These are phyloP conservation scores for Agrypnia vestita DNA, from an alignment of 1,140 invertebrate species.

Conservation along the genomic window DNA sequence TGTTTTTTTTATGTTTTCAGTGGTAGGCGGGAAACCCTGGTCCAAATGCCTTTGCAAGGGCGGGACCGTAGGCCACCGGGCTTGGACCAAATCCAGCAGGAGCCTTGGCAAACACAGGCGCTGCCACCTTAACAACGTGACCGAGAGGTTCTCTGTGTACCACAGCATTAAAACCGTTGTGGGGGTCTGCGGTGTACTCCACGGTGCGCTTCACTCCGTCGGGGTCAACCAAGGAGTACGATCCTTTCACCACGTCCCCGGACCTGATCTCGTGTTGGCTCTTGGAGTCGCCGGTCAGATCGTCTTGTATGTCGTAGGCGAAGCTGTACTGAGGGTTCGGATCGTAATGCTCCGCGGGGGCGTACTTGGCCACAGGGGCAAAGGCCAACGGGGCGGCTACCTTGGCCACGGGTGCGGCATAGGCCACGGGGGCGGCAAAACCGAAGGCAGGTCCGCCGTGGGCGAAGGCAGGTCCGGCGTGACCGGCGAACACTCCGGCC, in stretches of 20 bases:
- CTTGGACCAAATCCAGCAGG: slow-evolving; percentile 28
- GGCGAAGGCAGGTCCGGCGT: neutral
- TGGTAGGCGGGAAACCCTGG: slow-evolving; percentile 45
- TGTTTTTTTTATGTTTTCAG: slow-evolving; percentile 10
- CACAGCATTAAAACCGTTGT: slow-evolving; percentile 74
- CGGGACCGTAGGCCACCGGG: slow-evolving; percentile 20
- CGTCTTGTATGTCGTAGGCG: slow-evolving; percentile 80
- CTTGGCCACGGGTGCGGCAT: slow-evolving; percentile 51
- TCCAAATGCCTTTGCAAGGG: slow-evolving; percentile 36
- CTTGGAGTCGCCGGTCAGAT: slow-evolving; percentile 72
- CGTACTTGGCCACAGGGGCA: slow-evolving; percentile 44
- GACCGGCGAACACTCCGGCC: neutral
- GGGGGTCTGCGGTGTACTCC: slow-evolving; percentile 76
- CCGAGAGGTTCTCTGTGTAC: slow-evolving; percentile 69
- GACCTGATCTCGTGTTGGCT: slow-evolving; percentile 70
- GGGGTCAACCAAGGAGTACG: slow-evolving; percentile 77
- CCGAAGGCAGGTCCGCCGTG: slow-evolving; percentile 66
- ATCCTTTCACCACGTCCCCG: slow-evolving; percentile 80
- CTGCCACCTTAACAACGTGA: slow-evolving; percentile 43
- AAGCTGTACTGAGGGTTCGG: slow-evolving; percentile 80
- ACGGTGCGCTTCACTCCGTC: slow-evolving; percentile 79
- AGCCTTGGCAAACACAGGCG: slow-evolving; percentile 39
- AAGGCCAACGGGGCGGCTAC: slow-evolving; percentile 34
- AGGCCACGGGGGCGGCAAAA: slow-evolving; percentile 56
- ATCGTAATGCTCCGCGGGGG: slow-evolving; percentile 71